Evolutionary conservation across 1,140 invertebrate species (phyloP), one percentile per base, ranked within the genome.

Genomic region (Microvelia longipes): DNA sequence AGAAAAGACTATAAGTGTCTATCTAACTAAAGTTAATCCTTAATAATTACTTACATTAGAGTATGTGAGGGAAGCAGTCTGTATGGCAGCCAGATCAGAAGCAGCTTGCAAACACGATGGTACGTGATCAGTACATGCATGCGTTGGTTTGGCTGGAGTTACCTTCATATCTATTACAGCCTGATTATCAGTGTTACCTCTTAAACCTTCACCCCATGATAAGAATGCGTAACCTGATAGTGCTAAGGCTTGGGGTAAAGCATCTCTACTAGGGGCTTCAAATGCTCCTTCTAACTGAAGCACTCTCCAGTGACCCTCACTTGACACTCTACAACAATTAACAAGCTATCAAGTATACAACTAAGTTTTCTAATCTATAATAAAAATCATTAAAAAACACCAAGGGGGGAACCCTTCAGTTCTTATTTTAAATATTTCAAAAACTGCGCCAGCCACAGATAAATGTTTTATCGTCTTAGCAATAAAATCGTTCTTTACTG

Each of bases 281-380:
- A 77, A 76, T n/a, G 74, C 74, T 0, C 76, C 76, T 67, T 77
- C 76, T 14, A 77, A 67, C 62, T 73, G 73, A 24, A 77, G 72
- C n/a, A 77, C 71, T 62, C 75, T 62, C 76, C 76, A 77, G 35
- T 73, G 73, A 60, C 72, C 67, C 24, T 69, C 69, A 27, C 70
- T 62, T 0, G 72, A 71, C 13, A 73, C 76, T 25, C 73, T 50
- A 50, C 35, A 50, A 50, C 19, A 50, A n/a, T n/a, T n/a, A n/a
- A n/a, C n/a, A n/a, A n/a, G n/a, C n/a, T n/a, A n/a, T n/a, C n/a
- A n/a, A n/a, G n/a, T n/a, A n/a, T n/a, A n/a, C n/a, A n/a, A n/a
- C n/a, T n/a, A n/a, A n/a, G n/a, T n/a, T n/a, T n/a, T n/a, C n/a
- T n/a, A n/a, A n/a, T n/a, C n/a, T n/a, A n/a, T n/a, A n/a, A n/a